Percentiles rank a stretch among this genome's conserved stretches.
Conservation (phyloP, 2,797 vertebrate genomes). For the Leptatherina wallacei region DNA sequence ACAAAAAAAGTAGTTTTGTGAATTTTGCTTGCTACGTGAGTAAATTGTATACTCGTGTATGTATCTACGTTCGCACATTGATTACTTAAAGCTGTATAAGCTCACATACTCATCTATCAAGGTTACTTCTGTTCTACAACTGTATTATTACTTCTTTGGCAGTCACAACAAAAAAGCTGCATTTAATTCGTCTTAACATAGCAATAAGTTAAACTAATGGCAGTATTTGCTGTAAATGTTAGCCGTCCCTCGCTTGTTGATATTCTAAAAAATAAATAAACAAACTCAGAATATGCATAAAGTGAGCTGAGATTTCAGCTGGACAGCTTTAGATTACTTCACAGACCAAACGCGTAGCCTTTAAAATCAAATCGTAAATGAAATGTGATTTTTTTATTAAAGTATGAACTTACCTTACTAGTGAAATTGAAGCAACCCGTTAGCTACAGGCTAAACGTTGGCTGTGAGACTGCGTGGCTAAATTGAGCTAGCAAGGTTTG, state of each 20-base stretch:
- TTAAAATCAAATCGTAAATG: no score
- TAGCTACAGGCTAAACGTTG: conserved; percentile 36
- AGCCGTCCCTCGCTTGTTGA: not conserved
- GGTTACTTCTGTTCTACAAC: not conserved
- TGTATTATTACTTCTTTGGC: not conserved
- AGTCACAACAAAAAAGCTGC: not conserved
- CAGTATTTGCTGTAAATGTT: not conserved
- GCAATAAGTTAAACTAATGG: not conserved
- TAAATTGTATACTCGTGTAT: no score
- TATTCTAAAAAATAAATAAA: not conserved
- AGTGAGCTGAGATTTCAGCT: not conserved
- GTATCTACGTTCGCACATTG: no score
- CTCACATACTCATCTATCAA: not conserved
- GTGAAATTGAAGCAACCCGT: conserved; percentile 14
- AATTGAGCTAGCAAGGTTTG: conserved; percentile 26
- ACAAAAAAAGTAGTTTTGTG: not conserved
- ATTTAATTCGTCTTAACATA: not conserved
- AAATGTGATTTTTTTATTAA: not conserved
- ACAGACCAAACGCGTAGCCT: not conserved
- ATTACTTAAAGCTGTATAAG: not conserved
- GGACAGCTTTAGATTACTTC: not conserved
- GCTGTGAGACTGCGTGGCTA: conserved; percentile 27
- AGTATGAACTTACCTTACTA: conserved; percentile 35
- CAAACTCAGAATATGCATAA: not conserved
- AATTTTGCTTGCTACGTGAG: not conserved